phyloP scores from a whole-genome alignment of 2,113 vertebrate species.

The Coptodon rendalli region DNA sequence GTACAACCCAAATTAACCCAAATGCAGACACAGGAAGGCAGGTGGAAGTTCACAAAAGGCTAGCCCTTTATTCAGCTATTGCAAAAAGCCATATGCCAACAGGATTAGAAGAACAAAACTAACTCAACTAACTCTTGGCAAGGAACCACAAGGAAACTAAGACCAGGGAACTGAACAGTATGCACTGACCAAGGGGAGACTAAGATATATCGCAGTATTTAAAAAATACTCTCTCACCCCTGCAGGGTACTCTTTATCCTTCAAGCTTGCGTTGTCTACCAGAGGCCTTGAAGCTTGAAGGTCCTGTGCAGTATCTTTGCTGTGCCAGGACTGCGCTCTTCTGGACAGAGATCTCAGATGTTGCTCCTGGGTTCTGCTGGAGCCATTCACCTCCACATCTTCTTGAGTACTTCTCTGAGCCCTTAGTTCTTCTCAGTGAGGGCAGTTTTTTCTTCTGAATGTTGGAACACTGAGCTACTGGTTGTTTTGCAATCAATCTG shows the following conservation, averaged over 20 bases:
- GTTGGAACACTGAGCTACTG: not conserved
- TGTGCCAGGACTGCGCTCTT: not conserved
- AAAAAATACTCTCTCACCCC: not conserved
- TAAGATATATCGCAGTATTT: not conserved
- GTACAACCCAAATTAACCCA: not conserved
- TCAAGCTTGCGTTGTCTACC: not conserved
- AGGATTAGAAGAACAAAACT: not conserved
- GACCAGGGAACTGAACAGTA: not conserved
- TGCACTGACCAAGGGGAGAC: not conserved
- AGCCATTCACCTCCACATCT: not conserved
- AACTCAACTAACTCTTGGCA: not conserved
- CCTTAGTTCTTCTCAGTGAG: not conserved
- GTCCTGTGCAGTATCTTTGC: not conserved
- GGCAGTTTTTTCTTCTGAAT: not conserved
- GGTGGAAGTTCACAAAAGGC: not conserved
- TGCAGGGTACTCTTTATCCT: not conserved
- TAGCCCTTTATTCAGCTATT: not conserved
- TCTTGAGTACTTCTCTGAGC: not conserved
- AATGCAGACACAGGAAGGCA: not conserved
- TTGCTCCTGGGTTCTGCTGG: not conserved
- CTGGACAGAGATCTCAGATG: not conserved
- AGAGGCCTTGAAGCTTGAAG: not conserved
- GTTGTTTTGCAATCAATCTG: not conserved
- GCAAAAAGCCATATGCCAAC: not conserved
- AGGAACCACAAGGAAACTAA: not conserved